Evolutionary conservation across 2,113 vertebrate species (phyloP).

Genomic region (Xenopus laevis): DNA sequence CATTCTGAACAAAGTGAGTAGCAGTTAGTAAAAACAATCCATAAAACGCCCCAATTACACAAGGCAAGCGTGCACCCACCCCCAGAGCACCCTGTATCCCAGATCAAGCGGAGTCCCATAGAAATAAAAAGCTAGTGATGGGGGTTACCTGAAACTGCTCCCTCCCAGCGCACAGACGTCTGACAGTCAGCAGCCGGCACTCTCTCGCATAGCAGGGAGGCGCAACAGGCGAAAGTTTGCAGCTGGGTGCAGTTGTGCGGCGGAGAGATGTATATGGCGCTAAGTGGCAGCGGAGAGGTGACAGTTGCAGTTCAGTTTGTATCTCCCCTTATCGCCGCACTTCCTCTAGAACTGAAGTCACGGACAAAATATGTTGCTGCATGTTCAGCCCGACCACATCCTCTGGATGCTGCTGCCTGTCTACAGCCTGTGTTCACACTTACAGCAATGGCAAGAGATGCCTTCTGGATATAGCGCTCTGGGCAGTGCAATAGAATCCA

Average conservation of each 20-base stretch:
- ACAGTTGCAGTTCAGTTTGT: background rate
- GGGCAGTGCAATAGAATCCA: conserved; percentile 41
- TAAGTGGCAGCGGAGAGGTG: background rate
- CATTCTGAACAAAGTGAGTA: too few species aligned
- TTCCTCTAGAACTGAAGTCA: conserved; percentile 65
- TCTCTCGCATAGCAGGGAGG: conserved; percentile 24
- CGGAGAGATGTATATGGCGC: background rate
- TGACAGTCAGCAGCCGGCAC: conserved; percentile 1
- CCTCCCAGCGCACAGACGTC: background rate
- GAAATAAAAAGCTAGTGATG: too few species aligned
- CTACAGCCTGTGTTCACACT: conserved; percentile 33
- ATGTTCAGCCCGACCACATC: conserved; percentile 79
- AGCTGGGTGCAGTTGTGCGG: background rate
- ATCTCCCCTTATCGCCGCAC: background rate
- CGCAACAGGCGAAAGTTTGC: conserved; percentile 11
- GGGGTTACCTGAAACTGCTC: conserved; percentile 15
- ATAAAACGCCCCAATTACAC: too few species aligned
- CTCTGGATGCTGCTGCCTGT: conserved; percentile 35
- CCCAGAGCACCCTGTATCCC: too few species aligned
- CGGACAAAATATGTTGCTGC: conserved; percentile 65
- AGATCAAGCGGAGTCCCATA: too few species aligned
- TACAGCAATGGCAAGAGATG: too few species aligned
- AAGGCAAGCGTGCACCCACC: too few species aligned
- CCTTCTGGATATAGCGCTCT: background rate
- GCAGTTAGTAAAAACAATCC: too few species aligned